Evolutionary conservation across 1,140 invertebrate species (phyloP).

Genomic region (Philotrypesis tridentata): DNA sequence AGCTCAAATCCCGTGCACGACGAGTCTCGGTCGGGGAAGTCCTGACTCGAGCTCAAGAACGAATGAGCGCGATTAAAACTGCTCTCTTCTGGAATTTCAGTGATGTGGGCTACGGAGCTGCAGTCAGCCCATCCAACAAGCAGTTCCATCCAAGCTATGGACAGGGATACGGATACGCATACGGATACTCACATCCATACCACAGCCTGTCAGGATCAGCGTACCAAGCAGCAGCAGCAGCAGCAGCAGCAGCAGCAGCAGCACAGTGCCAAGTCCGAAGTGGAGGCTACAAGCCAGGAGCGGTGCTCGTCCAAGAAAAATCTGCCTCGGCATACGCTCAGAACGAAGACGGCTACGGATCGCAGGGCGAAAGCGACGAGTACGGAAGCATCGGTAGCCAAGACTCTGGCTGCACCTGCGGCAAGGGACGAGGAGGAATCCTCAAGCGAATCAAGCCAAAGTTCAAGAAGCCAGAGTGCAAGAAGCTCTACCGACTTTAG

Average conservation of each 20-base stretch:
- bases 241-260: neutral
- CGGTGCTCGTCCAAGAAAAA: neutral
- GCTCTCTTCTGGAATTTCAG: neutral
- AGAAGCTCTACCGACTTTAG: neutral
- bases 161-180: too few relatives aligned
- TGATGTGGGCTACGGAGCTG: neutral
- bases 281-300: neutral
- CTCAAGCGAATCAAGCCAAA: neutral
- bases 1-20: too few relatives aligned
- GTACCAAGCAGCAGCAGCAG: neutral
- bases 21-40: neutral
- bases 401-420: neutral
- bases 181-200: too few relatives aligned
- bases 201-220: too few relatives aligned
- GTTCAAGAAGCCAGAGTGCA: neutral
- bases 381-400: neutral
- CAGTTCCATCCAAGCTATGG: neutral
- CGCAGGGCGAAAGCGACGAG: slow-evolving; percentile 22
- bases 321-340: neutral
- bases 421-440: neutral
- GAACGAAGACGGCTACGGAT: neutral
- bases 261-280: neutral
- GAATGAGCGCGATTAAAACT: too few relatives aligned
- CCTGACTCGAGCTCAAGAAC: too few relatives aligned
- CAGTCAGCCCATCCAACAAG: neutral